Evolutionary conservation across 2,888 invertebrate species (phyloP), one percentile per base, ranked within the genome.

Genomic region (Rugalucina vietnamica): DNA sequence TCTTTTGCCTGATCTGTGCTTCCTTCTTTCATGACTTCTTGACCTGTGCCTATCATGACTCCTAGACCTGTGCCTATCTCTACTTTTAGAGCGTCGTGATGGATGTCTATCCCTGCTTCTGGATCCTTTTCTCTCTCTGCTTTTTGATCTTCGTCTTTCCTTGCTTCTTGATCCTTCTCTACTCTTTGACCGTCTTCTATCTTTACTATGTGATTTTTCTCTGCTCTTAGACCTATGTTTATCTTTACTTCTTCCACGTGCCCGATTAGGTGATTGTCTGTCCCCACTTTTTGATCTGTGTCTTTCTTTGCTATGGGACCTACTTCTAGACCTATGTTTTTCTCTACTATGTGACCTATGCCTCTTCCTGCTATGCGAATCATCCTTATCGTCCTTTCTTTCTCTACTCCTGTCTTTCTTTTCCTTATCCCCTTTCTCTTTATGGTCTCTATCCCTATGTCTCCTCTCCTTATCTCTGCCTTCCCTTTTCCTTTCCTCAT

Each of bases 1-100:
- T 78, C 60, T 54, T 80, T 79, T 85, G 70, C 86, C 83, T 82
- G 86, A 86, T 65, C 84, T 84, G 54, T 84, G 82, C 50, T 81
- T 82, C 24, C 78, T 78, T 37, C 82, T 78, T 43, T 82, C 81
- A 29, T 76, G 76, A 70, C 82, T 78, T 29, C 39, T 74, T 10
- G 74, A 72, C 54, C 76, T 71, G 29, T 65, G 32, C 1, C 29
- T 32, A 18, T 65, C 65, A 60, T 75, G 75, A 36, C 82, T 75
- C 39, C 70, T 69, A 43, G 80, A 84, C 43, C 82, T 70, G 39
- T 65, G 49, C 24, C 70, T 81, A 0, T 73, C 77, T 49, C 74
- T 76, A 37, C 83, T 79, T 29, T 72, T 69, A 34, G 69, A 49
- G n/a, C n/a, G n/a, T 49, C 50, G 14, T 70, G 70, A 70, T 39